Evolutionary conservation across 2,113 vertebrate genomes (phyloP).

Genomic region (Sinocyclocheilus rhinocerous): DNA sequence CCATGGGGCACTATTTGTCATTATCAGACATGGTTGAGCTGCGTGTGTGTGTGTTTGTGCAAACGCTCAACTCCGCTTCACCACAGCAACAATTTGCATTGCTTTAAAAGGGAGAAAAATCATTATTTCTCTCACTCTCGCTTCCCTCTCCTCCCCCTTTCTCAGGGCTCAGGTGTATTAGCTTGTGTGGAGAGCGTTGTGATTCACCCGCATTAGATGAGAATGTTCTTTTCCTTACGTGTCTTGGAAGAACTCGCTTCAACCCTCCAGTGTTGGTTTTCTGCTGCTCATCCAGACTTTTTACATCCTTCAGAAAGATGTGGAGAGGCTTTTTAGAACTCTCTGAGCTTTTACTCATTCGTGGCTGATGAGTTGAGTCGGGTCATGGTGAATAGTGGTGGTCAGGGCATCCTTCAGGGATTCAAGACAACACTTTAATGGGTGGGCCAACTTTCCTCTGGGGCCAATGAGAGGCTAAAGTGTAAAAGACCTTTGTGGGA

Average conservation of each 20-base stretch:
- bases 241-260: slow-evolving; percentile 12
- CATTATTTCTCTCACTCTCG: slow-evolving; percentile 10
- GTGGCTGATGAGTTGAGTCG: neutral
- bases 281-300: neutral
- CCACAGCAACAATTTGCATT: slow-evolving; percentile 53
- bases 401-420: neutral
- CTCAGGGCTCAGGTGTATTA: slow-evolving; percentile 42
- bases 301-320: slow-evolving; percentile 24
- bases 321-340: neutral
- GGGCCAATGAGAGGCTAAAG: neutral
- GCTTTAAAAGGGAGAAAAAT: slow-evolving; percentile 31
- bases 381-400: neutral
- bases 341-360: neutral
- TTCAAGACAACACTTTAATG: slow-evolving; percentile 8
- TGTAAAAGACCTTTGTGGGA: neutral
- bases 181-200: slow-evolving; percentile 20
- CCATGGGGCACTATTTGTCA: slow-evolving; percentile 45
- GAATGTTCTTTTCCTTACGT: slow-evolving; percentile 39
- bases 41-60: neutral
- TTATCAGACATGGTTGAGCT: slow-evolving; percentile 35
- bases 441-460: neutral
- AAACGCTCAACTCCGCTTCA: slow-evolving; percentile 33
- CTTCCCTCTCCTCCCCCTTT: slow-evolving; percentile 26
- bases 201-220: slow-evolving; percentile 25
- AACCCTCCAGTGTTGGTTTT: slow-evolving; percentile 22